These are phyloP conservation scores for Bovichtus variegatus DNA, from an alignment of 2,797 vertebrate species.

Conservation along the genomic window DNA sequence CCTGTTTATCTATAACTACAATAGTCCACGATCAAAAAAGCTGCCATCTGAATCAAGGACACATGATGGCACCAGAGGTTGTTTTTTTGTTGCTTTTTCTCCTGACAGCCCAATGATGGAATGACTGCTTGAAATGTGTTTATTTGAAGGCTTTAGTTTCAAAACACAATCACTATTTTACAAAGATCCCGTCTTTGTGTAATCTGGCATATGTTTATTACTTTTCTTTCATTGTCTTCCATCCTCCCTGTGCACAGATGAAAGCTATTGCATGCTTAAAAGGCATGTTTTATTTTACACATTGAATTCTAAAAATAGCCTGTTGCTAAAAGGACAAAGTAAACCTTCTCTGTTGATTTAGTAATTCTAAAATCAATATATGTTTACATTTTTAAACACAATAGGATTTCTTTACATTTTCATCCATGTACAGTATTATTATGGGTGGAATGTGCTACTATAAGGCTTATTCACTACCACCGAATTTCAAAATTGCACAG, in stretches of 20 bases:
- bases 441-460: no score
- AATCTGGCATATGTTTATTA: background rate
- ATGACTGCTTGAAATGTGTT: background rate
- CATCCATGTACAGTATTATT: no score
- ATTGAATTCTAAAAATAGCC: background rate
- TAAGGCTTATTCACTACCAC: no score
- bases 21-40: background rate
- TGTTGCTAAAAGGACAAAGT: no score
- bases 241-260: background rate
- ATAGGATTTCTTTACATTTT: no score
- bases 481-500: no score
- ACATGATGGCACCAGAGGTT: constrained; percentile 53
- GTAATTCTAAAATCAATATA: no score
- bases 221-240: background rate
- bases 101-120: background rate
- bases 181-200: background rate
- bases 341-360: no score
- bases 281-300: background rate
- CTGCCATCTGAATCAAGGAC: constrained; percentile 34
- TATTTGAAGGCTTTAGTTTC: background rate
- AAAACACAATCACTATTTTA: background rate
- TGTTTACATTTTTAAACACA: no score
- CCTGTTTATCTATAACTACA: background rate
- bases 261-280: background rate
- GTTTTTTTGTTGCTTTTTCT: no score